These are phyloP conservation scores for Hucho hucho DNA, from an alignment of 2,113 vertebrate species.

Conservation along the genomic window DNA sequence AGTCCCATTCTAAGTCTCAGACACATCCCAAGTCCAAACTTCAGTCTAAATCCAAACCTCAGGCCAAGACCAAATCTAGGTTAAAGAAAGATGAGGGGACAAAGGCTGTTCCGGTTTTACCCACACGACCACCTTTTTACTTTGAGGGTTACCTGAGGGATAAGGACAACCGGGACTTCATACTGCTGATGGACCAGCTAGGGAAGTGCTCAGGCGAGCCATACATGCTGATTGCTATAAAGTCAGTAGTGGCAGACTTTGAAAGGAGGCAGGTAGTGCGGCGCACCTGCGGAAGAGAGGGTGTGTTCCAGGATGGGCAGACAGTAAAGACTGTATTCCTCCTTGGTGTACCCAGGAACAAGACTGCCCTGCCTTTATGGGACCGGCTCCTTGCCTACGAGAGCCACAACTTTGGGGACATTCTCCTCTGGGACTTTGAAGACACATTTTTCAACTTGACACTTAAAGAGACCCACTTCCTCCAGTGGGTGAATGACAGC, in stretches of 20 bases:
- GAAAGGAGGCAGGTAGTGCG: conserved; percentile 93
- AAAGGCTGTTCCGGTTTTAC: neutral
- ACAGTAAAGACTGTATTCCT: conserved; percentile 86
- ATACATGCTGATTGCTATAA: conserved; percentile 90
- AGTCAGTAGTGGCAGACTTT: conserved; percentile 87
- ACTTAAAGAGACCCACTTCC: conserved; percentile 95
- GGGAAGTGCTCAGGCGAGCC: conserved; percentile 76
- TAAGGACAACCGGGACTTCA: conserved; percentile 89
- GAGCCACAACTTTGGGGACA: conserved; percentile 81
- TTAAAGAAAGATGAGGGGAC: neutral
- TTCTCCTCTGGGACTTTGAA: conserved; percentile 94
- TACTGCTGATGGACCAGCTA: conserved; percentile 88
- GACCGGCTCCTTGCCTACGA: conserved; percentile 85
- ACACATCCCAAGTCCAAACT: conserved; percentile 1
- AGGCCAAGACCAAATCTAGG: conserved; percentile 36
- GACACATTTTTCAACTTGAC: conserved; percentile 98
- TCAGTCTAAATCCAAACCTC: conserved; percentile 41
- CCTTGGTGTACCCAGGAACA: conserved; percentile 83
- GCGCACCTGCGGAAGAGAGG: conserved; percentile 92
- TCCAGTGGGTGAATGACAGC: conserved; percentile 86
- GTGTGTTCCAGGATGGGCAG: conserved; percentile 63
- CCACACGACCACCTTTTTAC: conserved; percentile 78
- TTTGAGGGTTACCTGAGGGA: conserved; percentile 83
- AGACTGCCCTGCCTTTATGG: conserved; percentile 78
- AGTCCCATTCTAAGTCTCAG: conserved; percentile 17